These are phyloP conservation scores for Babylonia areolata DNA, from an alignment of 1,140 invertebrate species.

Conservation along the genomic window DNA sequence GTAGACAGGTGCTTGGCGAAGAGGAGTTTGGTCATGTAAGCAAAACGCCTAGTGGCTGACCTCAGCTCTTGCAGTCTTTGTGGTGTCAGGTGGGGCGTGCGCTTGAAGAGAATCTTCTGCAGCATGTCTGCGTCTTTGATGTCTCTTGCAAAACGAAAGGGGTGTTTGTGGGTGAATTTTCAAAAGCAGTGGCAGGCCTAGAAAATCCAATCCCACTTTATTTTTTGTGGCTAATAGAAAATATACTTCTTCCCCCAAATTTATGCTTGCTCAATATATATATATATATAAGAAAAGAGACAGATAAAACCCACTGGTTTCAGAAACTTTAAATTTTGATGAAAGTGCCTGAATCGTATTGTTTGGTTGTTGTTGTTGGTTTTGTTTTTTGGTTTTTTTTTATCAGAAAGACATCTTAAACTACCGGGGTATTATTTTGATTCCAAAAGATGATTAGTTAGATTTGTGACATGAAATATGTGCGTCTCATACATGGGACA, in stretches of 20 bases:
- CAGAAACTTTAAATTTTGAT: no score
- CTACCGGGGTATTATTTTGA: no score
- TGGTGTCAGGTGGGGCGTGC: not conserved
- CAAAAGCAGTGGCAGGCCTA: not conserved
- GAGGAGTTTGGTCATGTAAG: not conserved
- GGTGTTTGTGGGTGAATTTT: not conserved
- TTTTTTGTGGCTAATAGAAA: not conserved
- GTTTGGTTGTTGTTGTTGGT: no score
- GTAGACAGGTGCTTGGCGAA: not conserved
- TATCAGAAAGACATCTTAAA: no score
- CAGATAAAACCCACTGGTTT: not conserved
- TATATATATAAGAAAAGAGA: no score
- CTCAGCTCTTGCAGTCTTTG: slow-evolving; percentile 12
- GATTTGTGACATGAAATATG: no score
- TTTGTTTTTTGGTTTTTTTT: no score
- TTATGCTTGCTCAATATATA: not conserved
- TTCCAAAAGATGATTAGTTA: no score
- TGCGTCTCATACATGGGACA: no score
- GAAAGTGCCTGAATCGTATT: no score
- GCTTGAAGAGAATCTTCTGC: not conserved
- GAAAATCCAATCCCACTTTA: not conserved
- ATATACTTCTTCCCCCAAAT: not conserved
- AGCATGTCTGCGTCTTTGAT: not conserved
- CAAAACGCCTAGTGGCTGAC: not conserved
- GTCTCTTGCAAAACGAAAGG: not conserved